Evolutionary conservation across 2,888 invertebrate species (phyloP).

Genomic region (Tetranychus truncatus): DNA sequence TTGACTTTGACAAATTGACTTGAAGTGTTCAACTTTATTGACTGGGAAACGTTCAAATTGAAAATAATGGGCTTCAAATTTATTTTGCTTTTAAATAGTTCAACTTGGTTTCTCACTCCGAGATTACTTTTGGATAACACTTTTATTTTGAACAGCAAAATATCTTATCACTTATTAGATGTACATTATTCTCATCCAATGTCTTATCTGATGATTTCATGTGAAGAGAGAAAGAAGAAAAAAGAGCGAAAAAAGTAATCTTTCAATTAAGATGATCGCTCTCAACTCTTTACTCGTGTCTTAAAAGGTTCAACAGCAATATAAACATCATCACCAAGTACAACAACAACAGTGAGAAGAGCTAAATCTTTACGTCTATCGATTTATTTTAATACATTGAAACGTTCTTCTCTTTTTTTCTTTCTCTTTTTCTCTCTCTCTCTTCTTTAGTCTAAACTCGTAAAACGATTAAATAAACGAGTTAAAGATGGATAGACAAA

Average conservation of each 20-base stretch:
- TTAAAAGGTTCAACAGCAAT: no score
- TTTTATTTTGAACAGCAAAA: no score
- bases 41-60: background rate
- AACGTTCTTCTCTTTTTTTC: no score
- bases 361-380: no score
- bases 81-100: background rate
- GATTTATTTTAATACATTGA: no score
- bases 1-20: background rate
- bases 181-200: no score
- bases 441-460: no score
- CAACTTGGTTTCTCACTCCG: background rate
- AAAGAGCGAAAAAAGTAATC: background rate
- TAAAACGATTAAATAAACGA: background rate
- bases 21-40: background rate
- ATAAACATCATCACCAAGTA: no score
- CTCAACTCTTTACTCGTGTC: background rate
- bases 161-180: no score
- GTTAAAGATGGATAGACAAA: background rate
- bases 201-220: background rate
- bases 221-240: background rate
- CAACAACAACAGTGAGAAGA: no score
- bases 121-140: background rate
- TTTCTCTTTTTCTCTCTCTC: no score
- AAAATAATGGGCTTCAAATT: slow-evolving; percentile 6
- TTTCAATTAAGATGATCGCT: background rate